These are phyloP conservation scores for Neoitamus cyanurus DNA, from an alignment of 2,888 invertebrate genomes.

Conservation along the genomic window DNA sequence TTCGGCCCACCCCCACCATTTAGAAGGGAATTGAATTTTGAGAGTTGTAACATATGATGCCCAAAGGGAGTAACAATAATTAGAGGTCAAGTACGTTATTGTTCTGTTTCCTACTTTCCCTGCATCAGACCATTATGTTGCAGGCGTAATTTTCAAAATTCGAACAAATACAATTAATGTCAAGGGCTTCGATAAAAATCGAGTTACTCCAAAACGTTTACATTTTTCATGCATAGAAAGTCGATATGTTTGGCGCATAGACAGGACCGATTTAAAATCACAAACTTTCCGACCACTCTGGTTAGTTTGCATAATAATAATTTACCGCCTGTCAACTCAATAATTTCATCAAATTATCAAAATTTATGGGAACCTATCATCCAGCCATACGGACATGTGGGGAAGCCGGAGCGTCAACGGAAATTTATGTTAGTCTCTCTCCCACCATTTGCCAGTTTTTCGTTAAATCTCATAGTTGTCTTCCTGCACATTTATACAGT, in stretches of 20 bases:
- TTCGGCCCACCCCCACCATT: too few relatives aligned
- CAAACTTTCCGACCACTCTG: neutral
- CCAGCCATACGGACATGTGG: neutral
- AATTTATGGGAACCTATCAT: neutral
- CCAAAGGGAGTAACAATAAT: too few relatives aligned
- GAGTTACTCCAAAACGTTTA: neutral
- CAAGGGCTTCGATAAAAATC: neutral
- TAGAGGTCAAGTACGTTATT: too few relatives aligned
- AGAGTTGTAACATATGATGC: too few relatives aligned
- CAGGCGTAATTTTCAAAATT: too few relatives aligned
- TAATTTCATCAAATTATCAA: neutral
- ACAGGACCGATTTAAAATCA: neutral
- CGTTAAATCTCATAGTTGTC: neutral
- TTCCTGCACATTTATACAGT: neutral
- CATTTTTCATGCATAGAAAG: neutral
- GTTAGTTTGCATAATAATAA: neutral
- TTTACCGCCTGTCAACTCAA: neutral
- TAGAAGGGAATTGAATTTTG: too few relatives aligned
- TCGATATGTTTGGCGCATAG: neutral
- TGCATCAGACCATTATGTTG: too few relatives aligned
- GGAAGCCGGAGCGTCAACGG: neutral
- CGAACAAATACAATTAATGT: too few relatives aligned
- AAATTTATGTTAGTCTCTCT: neutral
- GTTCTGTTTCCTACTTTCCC: too few relatives aligned
- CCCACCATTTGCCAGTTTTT: neutral